These are phyloP conservation scores for Myrmecophaga tridactyla DNA, from an alignment of 2,113 vertebrate species.

Conservation along the genomic window DNA sequence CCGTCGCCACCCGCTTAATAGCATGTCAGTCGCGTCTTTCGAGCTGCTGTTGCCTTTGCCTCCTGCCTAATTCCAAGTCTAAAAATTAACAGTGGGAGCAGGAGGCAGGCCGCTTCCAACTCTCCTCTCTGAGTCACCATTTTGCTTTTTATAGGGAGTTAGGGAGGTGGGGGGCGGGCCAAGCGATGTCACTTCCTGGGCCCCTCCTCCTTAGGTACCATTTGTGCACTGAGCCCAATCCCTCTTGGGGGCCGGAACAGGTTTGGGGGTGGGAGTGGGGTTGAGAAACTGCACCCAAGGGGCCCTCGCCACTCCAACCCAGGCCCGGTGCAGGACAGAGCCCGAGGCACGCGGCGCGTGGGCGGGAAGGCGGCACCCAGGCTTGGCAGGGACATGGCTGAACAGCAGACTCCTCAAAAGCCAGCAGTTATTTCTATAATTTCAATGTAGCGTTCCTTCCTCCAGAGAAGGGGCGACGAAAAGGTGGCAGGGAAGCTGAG, in stretches of 20 bases:
- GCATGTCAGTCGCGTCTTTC: conserved; percentile 55
- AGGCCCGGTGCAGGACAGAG: neutral
- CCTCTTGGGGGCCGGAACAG: neutral
- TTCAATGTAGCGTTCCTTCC: conserved; percentile 48
- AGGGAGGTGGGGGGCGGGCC: conserved; percentile 71
- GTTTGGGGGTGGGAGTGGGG: neutral
- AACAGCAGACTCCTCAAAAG: conserved; percentile 54
- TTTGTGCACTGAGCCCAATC: conserved; percentile 38
- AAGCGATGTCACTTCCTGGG: conserved; percentile 74
- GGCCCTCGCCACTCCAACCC: neutral
- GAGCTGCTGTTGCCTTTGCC: conserved; percentile 65
- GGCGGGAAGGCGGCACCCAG: conserved; percentile 52
- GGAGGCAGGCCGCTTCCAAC: conserved; percentile 74
- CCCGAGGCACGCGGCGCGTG: conserved; percentile 50
- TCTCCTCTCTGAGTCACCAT: conserved; percentile 80
- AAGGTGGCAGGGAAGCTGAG: neutral
- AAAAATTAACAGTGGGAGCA: conserved; percentile 75
- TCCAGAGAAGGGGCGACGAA: conserved; percentile 38
- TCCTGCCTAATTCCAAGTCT: conserved; percentile 74
- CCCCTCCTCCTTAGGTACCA: conserved; percentile 73
- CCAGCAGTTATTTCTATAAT: conserved; percentile 37
- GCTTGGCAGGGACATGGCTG: conserved; percentile 50
- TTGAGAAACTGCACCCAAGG: neutral
- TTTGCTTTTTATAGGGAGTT: conserved; percentile 80
- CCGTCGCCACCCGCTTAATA: conserved; percentile 50